A percentile compares a stretch with the other conserved stretches of the same genome.
Conservation (phyloP, 2,888 invertebrate species). For the Falcaria lacertinaria region DNA sequence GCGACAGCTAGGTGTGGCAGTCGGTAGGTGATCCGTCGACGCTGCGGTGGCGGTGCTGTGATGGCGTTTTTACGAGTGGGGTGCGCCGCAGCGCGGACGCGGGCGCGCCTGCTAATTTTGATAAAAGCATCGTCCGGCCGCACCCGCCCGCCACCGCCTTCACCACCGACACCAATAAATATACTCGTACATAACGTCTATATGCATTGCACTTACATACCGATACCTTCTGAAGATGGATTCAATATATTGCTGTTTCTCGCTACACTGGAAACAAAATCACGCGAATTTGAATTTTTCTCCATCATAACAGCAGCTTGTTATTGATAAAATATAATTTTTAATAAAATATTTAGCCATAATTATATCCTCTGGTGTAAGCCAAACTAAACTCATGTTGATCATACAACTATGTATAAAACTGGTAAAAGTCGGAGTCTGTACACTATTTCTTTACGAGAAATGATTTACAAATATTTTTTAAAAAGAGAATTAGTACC, state of each 20-base stretch:
- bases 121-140: slow-evolving; percentile 76
- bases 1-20: slow-evolving; percentile 66
- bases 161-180: slow-evolving; percentile 53
- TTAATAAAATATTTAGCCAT: too few species aligned
- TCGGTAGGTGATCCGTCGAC: slow-evolving; percentile 41
- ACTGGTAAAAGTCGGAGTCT: too few species aligned
- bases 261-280: slow-evolving; percentile 9
- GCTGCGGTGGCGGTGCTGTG: slow-evolving; percentile 57
- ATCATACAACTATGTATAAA: too few species aligned
- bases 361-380: too few species aligned
- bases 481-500: too few species aligned
- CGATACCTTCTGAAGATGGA: neutral
- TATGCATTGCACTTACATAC: neutral
- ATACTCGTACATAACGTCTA: slow-evolving; percentile 30
- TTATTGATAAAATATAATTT: too few species aligned
- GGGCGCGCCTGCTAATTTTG: slow-evolving; percentile 76
- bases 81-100: slow-evolving; percentile 49
- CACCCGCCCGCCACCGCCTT: slow-evolving; percentile 49
- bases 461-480: too few species aligned
- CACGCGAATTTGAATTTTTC: slow-evolving; percentile 4
- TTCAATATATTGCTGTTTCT: neutral
- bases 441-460: too few species aligned
- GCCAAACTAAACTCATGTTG: too few species aligned
- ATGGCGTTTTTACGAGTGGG: slow-evolving; percentile 74
- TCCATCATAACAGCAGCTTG: too few species aligned